Conservation (phyloP, 2,797 vertebrate species). For the Hypotaenidia okinawae region DNA sequence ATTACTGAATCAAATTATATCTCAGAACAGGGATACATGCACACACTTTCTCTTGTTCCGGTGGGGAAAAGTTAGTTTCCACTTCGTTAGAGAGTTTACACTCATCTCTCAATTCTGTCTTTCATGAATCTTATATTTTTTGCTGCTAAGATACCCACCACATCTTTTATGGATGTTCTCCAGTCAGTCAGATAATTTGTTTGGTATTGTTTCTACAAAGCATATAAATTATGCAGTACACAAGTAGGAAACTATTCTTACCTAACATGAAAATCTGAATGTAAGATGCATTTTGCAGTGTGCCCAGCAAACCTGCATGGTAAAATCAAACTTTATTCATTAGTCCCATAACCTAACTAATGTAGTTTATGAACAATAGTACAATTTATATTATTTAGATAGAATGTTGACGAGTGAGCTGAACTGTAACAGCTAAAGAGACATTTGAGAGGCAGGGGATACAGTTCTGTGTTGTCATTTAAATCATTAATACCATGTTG, state of each 20-base stretch:
- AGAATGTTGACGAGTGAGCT: neutral
- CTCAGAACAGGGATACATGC: fast-evolving
- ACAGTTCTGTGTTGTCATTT: neutral
- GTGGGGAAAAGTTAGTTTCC: neutral
- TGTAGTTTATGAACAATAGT: neutral
- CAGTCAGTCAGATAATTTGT: neutral
- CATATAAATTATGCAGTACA: neutral
- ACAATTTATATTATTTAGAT: neutral
- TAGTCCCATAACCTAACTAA: too few relatives aligned
- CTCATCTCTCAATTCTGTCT: neutral
- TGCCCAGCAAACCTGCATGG: neutral
- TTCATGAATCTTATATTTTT: neutral
- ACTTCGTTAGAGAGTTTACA: neutral
- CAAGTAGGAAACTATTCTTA: neutral
- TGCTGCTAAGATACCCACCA: neutral
- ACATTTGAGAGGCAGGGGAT: neutral
- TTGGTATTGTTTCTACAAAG: neutral
- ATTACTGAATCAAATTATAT: neutral
- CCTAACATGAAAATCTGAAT: neutral
- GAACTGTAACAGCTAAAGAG: neutral
- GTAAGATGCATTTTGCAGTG: neutral
- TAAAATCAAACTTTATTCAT: neutral
- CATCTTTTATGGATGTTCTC: neutral
- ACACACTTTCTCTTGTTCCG: neutral
- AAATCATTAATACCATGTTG: neutral